Conservation (phyloP, 2,888 invertebrate genomes). For the Drosophila multiciliata region DNA sequence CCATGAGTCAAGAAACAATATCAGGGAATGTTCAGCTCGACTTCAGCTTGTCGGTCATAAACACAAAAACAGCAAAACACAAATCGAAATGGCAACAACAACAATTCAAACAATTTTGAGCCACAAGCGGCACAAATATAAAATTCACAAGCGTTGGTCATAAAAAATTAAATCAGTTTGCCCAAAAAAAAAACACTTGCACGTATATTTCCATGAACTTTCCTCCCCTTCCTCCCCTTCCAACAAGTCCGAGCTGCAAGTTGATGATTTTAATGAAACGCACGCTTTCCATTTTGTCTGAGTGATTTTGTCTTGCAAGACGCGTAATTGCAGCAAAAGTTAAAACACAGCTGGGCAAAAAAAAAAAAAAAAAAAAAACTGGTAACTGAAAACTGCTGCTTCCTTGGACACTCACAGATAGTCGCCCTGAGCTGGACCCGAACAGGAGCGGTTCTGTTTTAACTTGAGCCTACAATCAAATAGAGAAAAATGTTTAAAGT, state of each 20-base stretch:
- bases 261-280: constrained; percentile 74
- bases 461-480: neutral
- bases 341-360: constrained; percentile 59
- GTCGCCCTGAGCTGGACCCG: constrained; percentile 5
- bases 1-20: constrained; percentile 22
- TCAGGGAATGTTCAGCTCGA: constrained; percentile 42
- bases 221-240: neutral
- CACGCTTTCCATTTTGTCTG: constrained; percentile 76
- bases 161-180: constrained; percentile 81
- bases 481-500: neutral
- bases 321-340: constrained; percentile 79
- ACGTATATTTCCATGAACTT: constrained; percentile 67
- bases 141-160: constrained; percentile 68
- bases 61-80: constrained; percentile 30
- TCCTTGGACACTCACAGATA: constrained; percentile 20
- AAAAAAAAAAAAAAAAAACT: neutral
- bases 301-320: constrained; percentile 75
- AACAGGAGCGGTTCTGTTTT: constrained; percentile 48
- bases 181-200: constrained; percentile 64
- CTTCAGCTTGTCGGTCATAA: constrained; percentile 68
- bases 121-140: constrained; percentile 54
- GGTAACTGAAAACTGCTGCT: constrained; percentile 34
- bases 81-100: constrained; percentile 48
- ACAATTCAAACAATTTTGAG: constrained; percentile 16
- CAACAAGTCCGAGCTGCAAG: constrained; percentile 7